A percentile compares a stretch with the other conserved stretches of the same genome.
phyloP scores from a whole-genome alignment of 2,113 vertebrate genomes.

The Nesospiza acunhae region DNA sequence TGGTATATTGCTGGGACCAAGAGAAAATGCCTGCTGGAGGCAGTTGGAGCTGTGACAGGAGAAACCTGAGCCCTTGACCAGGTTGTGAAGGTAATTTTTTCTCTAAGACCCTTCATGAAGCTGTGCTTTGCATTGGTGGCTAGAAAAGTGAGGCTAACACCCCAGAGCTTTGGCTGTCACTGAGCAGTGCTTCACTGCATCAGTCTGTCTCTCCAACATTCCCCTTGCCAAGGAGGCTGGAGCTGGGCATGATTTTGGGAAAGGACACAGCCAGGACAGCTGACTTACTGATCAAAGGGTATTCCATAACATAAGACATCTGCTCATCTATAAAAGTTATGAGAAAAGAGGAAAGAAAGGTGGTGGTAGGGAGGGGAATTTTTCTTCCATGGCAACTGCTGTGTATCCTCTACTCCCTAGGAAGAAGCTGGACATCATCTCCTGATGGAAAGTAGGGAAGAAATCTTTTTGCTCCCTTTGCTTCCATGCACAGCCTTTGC shows the following conservation, averaged over 20 bases:
- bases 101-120: background rate
- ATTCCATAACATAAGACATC: background rate
- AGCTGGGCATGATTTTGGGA: background rate
- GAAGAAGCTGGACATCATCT: background rate
- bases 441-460: background rate
- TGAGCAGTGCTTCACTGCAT: background rate
- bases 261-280: background rate
- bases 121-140: background rate
- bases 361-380: background rate
- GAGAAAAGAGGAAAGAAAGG: background rate
- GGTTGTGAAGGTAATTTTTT: background rate
- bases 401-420: background rate
- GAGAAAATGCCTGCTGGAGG: background rate
- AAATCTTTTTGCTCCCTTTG: background rate
- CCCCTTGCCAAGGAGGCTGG: background rate
- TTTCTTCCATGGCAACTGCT: background rate
- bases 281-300: background rate
- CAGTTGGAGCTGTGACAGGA: background rate
- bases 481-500: background rate
- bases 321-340: background rate
- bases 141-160: background rate
- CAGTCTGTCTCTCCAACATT: background rate
- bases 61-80: background rate
- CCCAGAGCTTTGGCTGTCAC: background rate
- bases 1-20: background rate